Percentiles rank a stretch among this genome's conserved stretches.
These are phyloP conservation scores for Takifugu flavidus DNA, from an alignment of 2,113 vertebrate species.

Conservation along the genomic window DNA sequence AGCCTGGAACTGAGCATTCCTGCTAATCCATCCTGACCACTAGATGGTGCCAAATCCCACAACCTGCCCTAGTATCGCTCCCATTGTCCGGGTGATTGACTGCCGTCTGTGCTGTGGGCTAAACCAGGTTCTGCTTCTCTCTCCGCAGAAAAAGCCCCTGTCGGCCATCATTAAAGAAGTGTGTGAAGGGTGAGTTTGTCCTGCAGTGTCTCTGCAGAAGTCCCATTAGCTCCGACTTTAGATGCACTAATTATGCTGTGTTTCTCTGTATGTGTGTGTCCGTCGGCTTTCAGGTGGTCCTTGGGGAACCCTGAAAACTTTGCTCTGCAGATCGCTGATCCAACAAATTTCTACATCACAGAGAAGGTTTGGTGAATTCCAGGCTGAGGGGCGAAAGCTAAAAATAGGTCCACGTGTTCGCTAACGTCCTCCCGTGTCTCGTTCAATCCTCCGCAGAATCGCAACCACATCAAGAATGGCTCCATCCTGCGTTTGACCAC, in stretches of 20 bases:
- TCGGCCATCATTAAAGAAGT: conserved; percentile 98
- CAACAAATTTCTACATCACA: conserved; percentile 95
- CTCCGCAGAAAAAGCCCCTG: conserved; percentile 92
- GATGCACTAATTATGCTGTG: conserved; percentile 5
- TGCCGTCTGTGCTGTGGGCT: conserved; percentile 17
- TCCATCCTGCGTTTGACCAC: conserved; percentile 92
- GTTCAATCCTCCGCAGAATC: conserved; percentile 82
- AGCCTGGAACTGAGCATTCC: too few relatives aligned
- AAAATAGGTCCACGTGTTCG: not conserved
- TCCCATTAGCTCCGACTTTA: conserved; percentile 21
- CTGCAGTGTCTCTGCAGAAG: not conserved
- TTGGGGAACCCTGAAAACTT: conserved; percentile 87
- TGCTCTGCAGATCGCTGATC: conserved; percentile 91
- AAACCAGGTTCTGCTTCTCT: conserved; percentile 44
- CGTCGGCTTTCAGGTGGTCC: conserved; percentile 83
- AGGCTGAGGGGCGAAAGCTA: not conserved
- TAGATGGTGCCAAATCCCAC: too few relatives aligned
- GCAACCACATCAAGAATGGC: conserved; percentile 97
- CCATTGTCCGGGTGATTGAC: conserved; percentile 24
- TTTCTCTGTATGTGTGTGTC: conserved; percentile 5
- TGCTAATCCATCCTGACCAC: too few relatives aligned
- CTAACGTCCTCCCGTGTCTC: conserved; percentile 6
- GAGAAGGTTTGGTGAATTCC: conserved; percentile 83
- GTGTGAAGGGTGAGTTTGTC: conserved; percentile 89
- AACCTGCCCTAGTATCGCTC: not conserved